phyloP scores from a whole-genome alignment of 2,888 invertebrate species.

The Plagodis pulveraria region DNA sequence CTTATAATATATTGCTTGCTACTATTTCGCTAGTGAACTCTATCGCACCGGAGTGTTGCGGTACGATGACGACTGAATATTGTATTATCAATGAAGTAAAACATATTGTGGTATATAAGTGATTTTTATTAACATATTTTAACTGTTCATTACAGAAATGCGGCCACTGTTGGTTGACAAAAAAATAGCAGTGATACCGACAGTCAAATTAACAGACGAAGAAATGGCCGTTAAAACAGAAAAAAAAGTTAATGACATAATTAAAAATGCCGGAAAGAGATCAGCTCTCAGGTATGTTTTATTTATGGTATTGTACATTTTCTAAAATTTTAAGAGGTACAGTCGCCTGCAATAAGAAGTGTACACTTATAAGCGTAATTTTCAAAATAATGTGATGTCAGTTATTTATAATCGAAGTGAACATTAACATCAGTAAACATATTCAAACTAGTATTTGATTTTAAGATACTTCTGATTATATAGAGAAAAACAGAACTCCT shows the following conservation, averaged over 20 bases:
- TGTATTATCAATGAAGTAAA: background rate
- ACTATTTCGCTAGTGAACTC: background rate
- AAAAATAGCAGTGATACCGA: constrained; percentile 33
- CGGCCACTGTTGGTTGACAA: constrained; percentile 43
- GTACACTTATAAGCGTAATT: too few species aligned
- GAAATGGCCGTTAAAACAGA: constrained; percentile 27
- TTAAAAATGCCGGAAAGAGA: constrained; percentile 24
- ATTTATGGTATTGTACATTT: too few species aligned
- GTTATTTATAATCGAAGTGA: too few species aligned
- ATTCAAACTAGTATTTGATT: too few species aligned
- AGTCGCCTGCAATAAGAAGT: too few species aligned
- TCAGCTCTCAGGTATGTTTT: constrained; percentile 35
- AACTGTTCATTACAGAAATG: constrained; percentile 44
- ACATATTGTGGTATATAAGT: background rate
- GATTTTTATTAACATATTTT: background rate
- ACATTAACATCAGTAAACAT: too few species aligned
- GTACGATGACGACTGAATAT: background rate
- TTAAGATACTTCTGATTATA: too few species aligned
- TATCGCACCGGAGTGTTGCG: background rate
- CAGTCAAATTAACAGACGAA: constrained; percentile 45
- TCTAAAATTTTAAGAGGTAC: too few species aligned
- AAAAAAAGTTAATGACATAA: constrained; percentile 12
- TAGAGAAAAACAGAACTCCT: too few species aligned
- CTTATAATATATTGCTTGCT: background rate
- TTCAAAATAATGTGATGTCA: too few species aligned